A percentile compares a stretch with the other conserved stretches of the same genome.
Evolutionary conservation across 2,797 vertebrate genomes (phyloP).

Genomic region (Allobates femoralis): DNA sequence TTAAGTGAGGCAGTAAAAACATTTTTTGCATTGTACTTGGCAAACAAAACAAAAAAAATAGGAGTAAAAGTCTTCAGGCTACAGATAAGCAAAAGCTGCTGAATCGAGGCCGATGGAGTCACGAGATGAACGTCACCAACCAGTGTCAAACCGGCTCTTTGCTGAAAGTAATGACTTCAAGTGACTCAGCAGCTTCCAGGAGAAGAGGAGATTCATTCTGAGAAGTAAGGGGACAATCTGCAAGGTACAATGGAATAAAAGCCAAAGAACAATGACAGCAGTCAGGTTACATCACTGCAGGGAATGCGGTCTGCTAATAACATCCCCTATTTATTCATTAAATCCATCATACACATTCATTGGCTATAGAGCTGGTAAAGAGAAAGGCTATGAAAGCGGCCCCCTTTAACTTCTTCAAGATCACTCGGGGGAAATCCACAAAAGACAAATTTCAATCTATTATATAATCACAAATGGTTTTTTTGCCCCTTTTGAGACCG

Average conservation of each 20-base stretch:
- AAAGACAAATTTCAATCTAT: too few relatives aligned
- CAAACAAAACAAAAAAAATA: neutral
- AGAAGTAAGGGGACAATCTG: neutral
- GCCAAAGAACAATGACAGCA: too few relatives aligned
- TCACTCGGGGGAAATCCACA: too few relatives aligned
- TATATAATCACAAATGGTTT: too few relatives aligned
- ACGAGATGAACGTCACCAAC: neutral
- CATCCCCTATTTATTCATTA: too few relatives aligned
- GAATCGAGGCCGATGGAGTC: neutral
- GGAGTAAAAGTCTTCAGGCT: neutral
- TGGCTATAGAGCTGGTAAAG: too few relatives aligned
- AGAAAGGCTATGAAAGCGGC: too few relatives aligned
- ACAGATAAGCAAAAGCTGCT: neutral
- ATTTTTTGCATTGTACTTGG: neutral
- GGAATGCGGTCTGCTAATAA: too few relatives aligned
- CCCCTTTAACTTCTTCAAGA: too few relatives aligned
- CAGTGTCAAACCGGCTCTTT: neutral
- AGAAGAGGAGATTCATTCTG: neutral
- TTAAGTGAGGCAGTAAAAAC: neutral
- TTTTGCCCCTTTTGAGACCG: too few relatives aligned
- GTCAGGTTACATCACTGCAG: too few relatives aligned
- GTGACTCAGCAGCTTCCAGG: constrained; percentile 39
- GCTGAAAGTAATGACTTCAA: neutral
- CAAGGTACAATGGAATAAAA: neutral
- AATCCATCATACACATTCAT: too few relatives aligned